Base-by-base conservation (phyloP, 2,888 invertebrate species). In the Salticus scenicus region DNA sequence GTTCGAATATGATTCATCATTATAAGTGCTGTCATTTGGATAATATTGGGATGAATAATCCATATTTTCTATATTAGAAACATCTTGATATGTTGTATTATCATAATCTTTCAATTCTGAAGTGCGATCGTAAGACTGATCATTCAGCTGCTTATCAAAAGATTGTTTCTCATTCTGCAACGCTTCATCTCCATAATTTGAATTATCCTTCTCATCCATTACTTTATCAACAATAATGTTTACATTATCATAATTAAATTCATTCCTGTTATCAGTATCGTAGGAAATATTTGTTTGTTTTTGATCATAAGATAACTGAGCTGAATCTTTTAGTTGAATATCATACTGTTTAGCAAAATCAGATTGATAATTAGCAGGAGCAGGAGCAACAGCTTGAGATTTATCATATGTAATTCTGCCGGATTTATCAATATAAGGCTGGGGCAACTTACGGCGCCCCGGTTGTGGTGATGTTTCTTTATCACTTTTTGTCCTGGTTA, bases 351-450 rank as follows among this genome's bases (percentile, higher is more conserved):
- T 66, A 20, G 67, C 14, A 27, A 80, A 31, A 1, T 37, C 57
- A 12, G 72, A 51, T 0, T 57, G n/a, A 17, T 47, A 71, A 27
- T 41, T 41, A 24, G 72, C 14, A 28, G 83, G 77, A 0, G 83
- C 83, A 27, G 77, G 83, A 24, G 72, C 77, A 1, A 84, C 83
- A 31, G 72, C 83, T 64, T 64, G 85, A 4, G 85, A 71, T 30
- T 47, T 75, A 31, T 79, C 86, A 28, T 80, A 86, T 0, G 80
- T 78, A n/a, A 80, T 79, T 14, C 76, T 75, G 1, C 80, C 79
- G 8, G 75, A 66, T 33, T 80, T 80, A 47, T 79, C 80, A 30
- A 86, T 86, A 41, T 80, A 79, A 4, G 86, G 86, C 66, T 86
- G 86, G 10, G 86, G 86, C 27, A 86, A 66, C 51, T 86, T 86